Evolutionary conservation across 2,888 invertebrate genomes (phyloP).

Genomic region (Isotomurus palustris): DNA sequence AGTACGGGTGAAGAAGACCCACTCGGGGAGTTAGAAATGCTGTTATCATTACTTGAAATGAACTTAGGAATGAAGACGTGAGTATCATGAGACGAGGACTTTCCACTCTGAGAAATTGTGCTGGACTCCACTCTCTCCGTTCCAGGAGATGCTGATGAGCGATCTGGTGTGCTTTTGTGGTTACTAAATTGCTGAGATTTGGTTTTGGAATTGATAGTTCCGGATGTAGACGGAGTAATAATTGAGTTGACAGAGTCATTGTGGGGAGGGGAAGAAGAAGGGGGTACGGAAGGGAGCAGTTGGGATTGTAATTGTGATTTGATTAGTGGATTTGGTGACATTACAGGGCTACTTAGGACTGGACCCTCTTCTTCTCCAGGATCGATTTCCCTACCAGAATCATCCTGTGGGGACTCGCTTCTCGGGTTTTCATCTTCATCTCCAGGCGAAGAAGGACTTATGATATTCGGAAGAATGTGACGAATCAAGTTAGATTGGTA

Average conservation of each 20-base stretch:
- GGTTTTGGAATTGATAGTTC: neutral
- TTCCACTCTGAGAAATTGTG: too few species aligned
- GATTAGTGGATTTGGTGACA: constrained; percentile 21
- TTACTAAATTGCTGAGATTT: neutral
- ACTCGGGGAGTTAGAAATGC: too few species aligned
- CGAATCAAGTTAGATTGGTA: too few species aligned
- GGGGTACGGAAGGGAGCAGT: neutral
- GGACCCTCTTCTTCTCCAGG: constrained; percentile 7
- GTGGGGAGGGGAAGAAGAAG: constrained; percentile 3
- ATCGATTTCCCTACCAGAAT: neutral
- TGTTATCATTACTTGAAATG: too few species aligned
- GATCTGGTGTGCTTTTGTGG: neutral
- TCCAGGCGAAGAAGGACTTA: too few species aligned
- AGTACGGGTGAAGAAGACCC: too few species aligned
- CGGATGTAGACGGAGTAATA: neutral
- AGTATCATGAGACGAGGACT: too few species aligned
- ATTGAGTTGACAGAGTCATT: constrained; percentile 1
- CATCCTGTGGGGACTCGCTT: neutral
- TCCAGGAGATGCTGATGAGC: too few species aligned
- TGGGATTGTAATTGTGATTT: constrained; percentile 6
- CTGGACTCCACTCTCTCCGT: too few species aligned
- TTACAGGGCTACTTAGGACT: neutral
- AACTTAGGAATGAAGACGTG: too few species aligned
- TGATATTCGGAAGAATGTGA: neutral
- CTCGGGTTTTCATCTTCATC: neutral